Evolutionary conservation across 2,113 vertebrate species (phyloP).

Genomic region (Gasterosteus aculeatus): DNA sequence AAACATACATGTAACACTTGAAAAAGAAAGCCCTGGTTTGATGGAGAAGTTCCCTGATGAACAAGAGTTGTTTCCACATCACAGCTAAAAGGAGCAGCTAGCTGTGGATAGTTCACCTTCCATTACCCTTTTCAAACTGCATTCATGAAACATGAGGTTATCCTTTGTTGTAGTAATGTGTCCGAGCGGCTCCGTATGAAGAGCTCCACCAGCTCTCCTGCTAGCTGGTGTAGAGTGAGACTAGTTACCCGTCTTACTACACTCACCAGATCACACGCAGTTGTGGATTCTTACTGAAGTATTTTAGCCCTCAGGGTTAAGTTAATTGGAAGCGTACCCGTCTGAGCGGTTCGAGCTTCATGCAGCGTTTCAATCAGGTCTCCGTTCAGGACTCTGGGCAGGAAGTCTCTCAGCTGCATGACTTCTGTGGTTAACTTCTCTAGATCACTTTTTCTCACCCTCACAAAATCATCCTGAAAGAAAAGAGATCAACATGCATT

Average conservation of each 20-base stretch:
- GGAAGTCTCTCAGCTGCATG: conserved; percentile 92
- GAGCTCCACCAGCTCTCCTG: too few relatives aligned
- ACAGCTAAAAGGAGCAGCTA: too few relatives aligned
- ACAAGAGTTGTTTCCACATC: too few relatives aligned
- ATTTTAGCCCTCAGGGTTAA: neutral
- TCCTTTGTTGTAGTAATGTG: too few relatives aligned
- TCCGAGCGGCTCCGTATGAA: too few relatives aligned
- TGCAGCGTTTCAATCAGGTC: conserved; percentile 84
- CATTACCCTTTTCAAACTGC: too few relatives aligned
- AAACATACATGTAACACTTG: neutral
- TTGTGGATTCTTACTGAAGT: conserved; percentile 66
- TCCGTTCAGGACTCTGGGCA: conserved; percentile 86
- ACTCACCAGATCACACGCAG: too few relatives aligned
- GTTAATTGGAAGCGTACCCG: conserved; percentile 72
- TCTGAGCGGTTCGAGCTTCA: conserved; percentile 79
- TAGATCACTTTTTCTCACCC: conserved; percentile 86
- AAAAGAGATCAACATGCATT: neutral
- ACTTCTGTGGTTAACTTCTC: conserved; percentile 92
- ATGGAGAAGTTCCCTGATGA: too few relatives aligned
- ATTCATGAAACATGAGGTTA: too few relatives aligned
- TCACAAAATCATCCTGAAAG: conserved; percentile 82
- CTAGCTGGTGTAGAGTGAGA: neutral
- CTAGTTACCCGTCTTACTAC: neutral
- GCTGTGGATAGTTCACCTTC: too few relatives aligned
- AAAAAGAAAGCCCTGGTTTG: too few relatives aligned